Evolutionary conservation across 2,113 vertebrate genomes (phyloP).

Genomic region (Myiozetetes cayanensis): DNA sequence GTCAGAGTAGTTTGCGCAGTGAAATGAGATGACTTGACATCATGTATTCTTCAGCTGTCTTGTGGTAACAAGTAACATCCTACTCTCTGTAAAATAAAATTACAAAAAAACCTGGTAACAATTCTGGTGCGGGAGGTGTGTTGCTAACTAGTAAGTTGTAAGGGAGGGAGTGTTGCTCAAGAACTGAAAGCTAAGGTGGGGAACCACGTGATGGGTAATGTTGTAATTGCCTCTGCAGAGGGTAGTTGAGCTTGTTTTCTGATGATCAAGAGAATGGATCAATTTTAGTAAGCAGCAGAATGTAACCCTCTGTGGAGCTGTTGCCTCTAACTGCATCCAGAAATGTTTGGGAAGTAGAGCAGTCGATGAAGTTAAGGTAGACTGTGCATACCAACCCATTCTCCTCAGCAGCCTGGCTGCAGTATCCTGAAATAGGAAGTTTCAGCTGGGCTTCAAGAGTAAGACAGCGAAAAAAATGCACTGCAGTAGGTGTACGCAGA

Average conservation of each 20-base stretch:
- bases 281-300: not conserved
- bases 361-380: not conserved
- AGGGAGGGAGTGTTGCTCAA: not conserved
- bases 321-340: not conserved
- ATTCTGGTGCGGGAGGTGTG: not conserved
- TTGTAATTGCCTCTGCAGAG: not conserved
- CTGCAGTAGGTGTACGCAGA: not conserved
- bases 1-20: constrained; percentile 2
- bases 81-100: constrained; percentile 1
- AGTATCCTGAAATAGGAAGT: not conserved
- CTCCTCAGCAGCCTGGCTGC: not conserved
- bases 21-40: not conserved
- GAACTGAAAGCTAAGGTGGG: not conserved
- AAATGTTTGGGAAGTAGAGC: not conserved
- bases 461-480: not conserved
- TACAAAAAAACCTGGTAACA: not conserved
- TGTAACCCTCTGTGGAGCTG: not conserved
- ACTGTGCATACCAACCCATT: not conserved
- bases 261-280: not conserved
- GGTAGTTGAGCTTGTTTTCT: not conserved
- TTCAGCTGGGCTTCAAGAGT: not conserved
- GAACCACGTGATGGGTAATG: not conserved
- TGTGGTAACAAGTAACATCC: constrained; percentile 12
- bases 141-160: not conserved
- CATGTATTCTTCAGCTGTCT: not conserved